These are phyloP conservation scores for Aproaerema taeniolella DNA, from an alignment of 2,888 invertebrate species.

Conservation along the genomic window DNA sequence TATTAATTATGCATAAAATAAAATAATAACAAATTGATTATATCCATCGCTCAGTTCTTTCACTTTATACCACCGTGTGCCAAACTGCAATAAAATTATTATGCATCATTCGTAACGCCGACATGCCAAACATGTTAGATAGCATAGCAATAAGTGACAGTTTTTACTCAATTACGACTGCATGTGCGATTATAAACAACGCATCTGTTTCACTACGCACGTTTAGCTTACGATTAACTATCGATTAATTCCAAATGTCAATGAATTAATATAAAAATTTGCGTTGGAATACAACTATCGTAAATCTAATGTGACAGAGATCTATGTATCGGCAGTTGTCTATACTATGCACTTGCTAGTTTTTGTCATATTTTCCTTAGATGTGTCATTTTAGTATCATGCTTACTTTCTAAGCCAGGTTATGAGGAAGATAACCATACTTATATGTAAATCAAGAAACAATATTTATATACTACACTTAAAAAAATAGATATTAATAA, in stretches of 20 bases:
- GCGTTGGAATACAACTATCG: constrained; percentile 8
- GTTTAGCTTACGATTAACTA: constrained; percentile 3
- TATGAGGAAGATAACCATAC: too few relatives aligned
- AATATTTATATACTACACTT: too few relatives aligned
- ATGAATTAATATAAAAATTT: constrained; percentile 7
- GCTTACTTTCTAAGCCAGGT: too few relatives aligned
- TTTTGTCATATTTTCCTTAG: too few relatives aligned
- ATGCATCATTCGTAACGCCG: constrained; percentile 30
- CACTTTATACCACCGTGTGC: constrained; percentile 17
- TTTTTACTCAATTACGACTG: constrained; percentile 18
- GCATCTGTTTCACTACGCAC: constrained; percentile 4
- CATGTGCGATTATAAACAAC: constrained; percentile 2
- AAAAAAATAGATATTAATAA: too few relatives aligned
- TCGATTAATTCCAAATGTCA: constrained; percentile 9
- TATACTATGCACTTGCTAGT: too few relatives aligned
- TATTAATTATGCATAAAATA: too few relatives aligned
- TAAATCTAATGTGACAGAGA: constrained; percentile 7
- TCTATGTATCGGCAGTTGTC: too few relatives aligned
- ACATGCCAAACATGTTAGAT: constrained; percentile 30
- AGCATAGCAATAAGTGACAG: constrained; percentile 26
- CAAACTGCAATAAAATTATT: constrained; percentile 26
- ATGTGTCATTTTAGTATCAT: too few relatives aligned
- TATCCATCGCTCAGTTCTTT: too few relatives aligned
- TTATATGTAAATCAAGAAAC: too few relatives aligned
- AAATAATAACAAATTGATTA: too few relatives aligned